Evolutionary conservation across 53 echinoderm and acorn worm species (phyloP), one percentile per base, ranked within the genome.

Genomic region (Holothuria leucospilota): DNA sequence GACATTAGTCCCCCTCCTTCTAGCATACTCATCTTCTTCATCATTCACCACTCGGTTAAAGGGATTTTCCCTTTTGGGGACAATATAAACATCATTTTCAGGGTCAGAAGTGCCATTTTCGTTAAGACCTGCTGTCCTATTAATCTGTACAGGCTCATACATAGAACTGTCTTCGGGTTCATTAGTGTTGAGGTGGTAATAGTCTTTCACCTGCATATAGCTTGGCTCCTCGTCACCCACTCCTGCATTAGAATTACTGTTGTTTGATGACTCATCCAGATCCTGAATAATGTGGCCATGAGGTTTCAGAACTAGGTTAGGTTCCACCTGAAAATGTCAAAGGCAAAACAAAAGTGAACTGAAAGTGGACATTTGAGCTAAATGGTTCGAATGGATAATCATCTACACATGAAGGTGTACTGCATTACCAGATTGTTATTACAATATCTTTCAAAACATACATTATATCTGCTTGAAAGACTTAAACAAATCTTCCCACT

Each of bases 21-120:
- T 29, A 16, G 25, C 80, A 49, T 75, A 49, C 14, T 24, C 8
- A 52, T 75, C 75, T n/a, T 75, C 75, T 16, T 56, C 56, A 21
- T 71, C 71, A 34, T 80, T 61, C 8, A 26, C 80, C 18, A 80
- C 39, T 18, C 80, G 80, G 29, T 80, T 80, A 38, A 80, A 80
- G 8, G 80, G 80, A 34, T 80, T 80, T 38, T 80, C 80, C 60
- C 80, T 25, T 59, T 61, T 80, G 62, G 80, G 80, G 29, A 29
- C 80, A 28, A 20, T 28, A 80, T 59, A 80, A 25, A 24, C 80
- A 13, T 80, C 38, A 59, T 29, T 38, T 6, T 30, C 80, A 25
- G 75, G 28, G 18, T 49, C 25, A 5, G 75, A 75, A 8, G 20
- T 13, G 2, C 71, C 71, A 71, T 71, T 71, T 18, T 71, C 39